phyloP scores from a whole-genome alignment of 2,888 invertebrate species.

The Dynastes maya region DNA sequence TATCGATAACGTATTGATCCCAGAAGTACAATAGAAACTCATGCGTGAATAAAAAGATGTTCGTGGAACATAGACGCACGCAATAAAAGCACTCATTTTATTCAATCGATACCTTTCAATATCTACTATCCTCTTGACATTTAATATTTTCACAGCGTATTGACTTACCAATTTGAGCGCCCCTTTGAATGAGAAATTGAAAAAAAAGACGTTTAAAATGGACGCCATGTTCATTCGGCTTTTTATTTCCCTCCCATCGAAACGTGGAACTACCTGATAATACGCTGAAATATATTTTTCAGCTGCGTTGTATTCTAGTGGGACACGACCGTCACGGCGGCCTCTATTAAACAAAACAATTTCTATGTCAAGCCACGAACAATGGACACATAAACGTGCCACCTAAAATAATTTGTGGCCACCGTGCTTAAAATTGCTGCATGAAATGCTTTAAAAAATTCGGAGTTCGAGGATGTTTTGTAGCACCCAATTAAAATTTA shows the following conservation, averaged over 20 bases:
- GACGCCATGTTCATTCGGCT: neutral
- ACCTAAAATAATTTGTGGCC: conserved; percentile 1
- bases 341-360: conserved; percentile 17
- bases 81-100: neutral
- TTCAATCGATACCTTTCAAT: neutral
- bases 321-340: neutral
- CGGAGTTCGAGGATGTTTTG: neutral
- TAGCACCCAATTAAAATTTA: conserved; percentile 16
- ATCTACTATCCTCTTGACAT: conserved; percentile 10
- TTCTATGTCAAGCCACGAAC: conserved; percentile 3
- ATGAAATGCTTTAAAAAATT: neutral
- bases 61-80: neutral
- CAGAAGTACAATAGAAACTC: neutral
- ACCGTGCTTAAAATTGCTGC: neutral
- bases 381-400: conserved; percentile 5
- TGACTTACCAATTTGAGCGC: conserved; percentile 31
- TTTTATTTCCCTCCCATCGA: neutral
- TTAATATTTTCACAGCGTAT: conserved; percentile 34
- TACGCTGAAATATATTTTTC: conserved; percentile 1
- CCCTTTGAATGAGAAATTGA: neutral
- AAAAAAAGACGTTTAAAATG: conserved; percentile 4
- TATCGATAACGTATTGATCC: neutral
- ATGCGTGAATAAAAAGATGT: conserved; percentile 10
- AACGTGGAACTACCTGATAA: conserved; percentile 8
- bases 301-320: conserved; percentile 1